Percentiles rank a stretch among this genome's conserved stretches.
Conservation (phyloP, 1,140 invertebrate genomes). For the Dolichoris vasculosae region DNA sequence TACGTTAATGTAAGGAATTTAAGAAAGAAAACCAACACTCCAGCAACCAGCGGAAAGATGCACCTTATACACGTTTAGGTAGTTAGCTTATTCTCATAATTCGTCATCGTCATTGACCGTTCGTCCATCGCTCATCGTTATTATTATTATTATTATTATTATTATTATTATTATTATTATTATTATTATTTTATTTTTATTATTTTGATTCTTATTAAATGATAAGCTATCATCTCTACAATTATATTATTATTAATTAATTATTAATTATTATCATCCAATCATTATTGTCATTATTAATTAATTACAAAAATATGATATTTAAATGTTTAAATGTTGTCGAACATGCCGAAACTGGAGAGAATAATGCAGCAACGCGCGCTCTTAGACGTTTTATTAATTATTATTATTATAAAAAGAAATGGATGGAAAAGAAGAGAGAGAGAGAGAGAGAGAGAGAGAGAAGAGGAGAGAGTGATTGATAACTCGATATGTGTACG, state of each 20-base stretch:
- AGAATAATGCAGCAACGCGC: slow-evolving; percentile 50
- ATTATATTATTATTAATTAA: slow-evolving; percentile 61
- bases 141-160: slow-evolving; percentile 59
- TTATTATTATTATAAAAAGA: slow-evolving; percentile 52
- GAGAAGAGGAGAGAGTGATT: slow-evolving; percentile 23
- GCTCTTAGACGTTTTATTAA: slow-evolving; percentile 53
- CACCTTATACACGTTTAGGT: slow-evolving; percentile 65
- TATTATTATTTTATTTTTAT: slow-evolving; percentile 61
- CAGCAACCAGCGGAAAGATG: slow-evolving; percentile 57
- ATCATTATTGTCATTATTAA: slow-evolving; percentile 60
- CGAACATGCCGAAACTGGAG: slow-evolving; percentile 57
- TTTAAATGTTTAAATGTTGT: slow-evolving; percentile 72
- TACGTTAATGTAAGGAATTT: slow-evolving; percentile 42
- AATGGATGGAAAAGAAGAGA: slow-evolving; percentile 28
- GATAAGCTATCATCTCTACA: slow-evolving; percentile 43
- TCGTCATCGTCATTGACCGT: slow-evolving; percentile 23
- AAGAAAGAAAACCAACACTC: slow-evolving; percentile 61
- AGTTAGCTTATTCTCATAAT: slow-evolving; percentile 69
- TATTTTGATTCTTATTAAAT: slow-evolving; percentile 54
- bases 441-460: slow-evolving; percentile 17
- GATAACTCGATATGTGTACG: slow-evolving; percentile 39
- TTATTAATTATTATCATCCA: slow-evolving; percentile 64
- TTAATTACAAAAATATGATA: slow-evolving; percentile 70
- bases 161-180: slow-evolving; percentile 54
- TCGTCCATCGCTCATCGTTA: slow-evolving; percentile 55